Evolutionary conservation across 2,113 vertebrate genomes (phyloP), one percentile per base, ranked within the genome.

Genomic region (Thinocorus orbignyianus): DNA sequence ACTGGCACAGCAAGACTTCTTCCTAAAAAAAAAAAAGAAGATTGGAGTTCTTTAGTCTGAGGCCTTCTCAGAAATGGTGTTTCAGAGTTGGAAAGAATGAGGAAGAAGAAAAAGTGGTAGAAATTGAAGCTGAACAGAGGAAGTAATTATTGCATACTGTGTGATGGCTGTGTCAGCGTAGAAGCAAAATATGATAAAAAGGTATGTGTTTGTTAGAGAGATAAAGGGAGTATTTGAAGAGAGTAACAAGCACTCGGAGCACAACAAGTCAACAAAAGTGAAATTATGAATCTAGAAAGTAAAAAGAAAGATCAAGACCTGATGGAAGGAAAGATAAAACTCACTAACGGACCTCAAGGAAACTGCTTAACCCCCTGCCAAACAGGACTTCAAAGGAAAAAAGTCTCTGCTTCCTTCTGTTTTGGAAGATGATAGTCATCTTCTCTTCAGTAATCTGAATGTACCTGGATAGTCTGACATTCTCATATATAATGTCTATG

Each of bases 401-500:
- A 58, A 79, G 0, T 2, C 18, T 23, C 11, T 44, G 3, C 4
- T 68, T 91, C 31, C 7, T 66, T 70, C 41, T 57, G 28, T 31
- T 74, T 57, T 51, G 17, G 30, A 70, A 84, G 39, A 68, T 42
- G 12, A 6, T 61, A 33, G 20, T 6, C 18, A 23, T 54, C 42
- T 77, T 73, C 48, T 46, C 13, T 65, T 11, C 30, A 25, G 17
- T 49, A 66, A 69, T 33, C 17, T 5, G 2, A 1, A 7, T 68
- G 11, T 39, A 54, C 7, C 6, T 55, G 25, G 46, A 11, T 46
- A 49, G 20, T 58, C n/a, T 62, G 24, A 71, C 9, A 35, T 66
- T 49, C 48, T 66, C 0, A 0, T 17, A 12, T 58, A 5, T 9
- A 76, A 26, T 23, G 3, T 49, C 26, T 54, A 0, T n/a, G 37